Conservation (phyloP, 2,113 vertebrate genomes). For the Seriola dumerili region DNA sequence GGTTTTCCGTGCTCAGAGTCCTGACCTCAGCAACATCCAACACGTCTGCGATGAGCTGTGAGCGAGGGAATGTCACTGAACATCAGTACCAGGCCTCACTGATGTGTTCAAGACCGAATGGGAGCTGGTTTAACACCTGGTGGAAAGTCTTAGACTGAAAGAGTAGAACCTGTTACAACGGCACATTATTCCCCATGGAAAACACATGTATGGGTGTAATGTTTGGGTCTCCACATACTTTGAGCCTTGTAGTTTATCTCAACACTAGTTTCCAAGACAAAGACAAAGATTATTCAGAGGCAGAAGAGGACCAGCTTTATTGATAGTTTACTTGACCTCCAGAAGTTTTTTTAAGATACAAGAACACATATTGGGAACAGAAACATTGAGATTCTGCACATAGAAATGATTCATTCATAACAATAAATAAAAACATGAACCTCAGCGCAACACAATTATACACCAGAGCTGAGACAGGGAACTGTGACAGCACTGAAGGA, state of each 20-base stretch:
- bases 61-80: too few relatives aligned
- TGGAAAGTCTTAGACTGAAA: too few relatives aligned
- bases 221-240: background rate
- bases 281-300: background rate
- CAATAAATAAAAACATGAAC: constrained; percentile 44
- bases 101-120: too few relatives aligned
- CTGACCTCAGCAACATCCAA: too few relatives aligned
- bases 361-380: background rate
- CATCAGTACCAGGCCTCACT: too few relatives aligned
- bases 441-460: background rate
- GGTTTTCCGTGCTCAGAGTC: too few relatives aligned
- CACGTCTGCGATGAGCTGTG: too few relatives aligned
- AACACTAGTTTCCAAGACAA: background rate
- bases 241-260: background rate
- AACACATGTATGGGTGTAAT: too few relatives aligned
- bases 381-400: constrained; percentile 1
- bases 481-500: background rate
- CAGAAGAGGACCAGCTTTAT: constrained; percentile 30
- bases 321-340: constrained; percentile 17
- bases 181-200: too few relatives aligned
- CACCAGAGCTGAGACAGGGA: background rate
- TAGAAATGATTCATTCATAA: constrained; percentile 3
- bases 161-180: too few relatives aligned
- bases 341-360: constrained; percentile 14
- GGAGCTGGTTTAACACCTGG: too few relatives aligned